These are phyloP conservation scores for Amblyornis subalaris DNA, from an alignment of 2,113 vertebrate species.

Conservation along the genomic window DNA sequence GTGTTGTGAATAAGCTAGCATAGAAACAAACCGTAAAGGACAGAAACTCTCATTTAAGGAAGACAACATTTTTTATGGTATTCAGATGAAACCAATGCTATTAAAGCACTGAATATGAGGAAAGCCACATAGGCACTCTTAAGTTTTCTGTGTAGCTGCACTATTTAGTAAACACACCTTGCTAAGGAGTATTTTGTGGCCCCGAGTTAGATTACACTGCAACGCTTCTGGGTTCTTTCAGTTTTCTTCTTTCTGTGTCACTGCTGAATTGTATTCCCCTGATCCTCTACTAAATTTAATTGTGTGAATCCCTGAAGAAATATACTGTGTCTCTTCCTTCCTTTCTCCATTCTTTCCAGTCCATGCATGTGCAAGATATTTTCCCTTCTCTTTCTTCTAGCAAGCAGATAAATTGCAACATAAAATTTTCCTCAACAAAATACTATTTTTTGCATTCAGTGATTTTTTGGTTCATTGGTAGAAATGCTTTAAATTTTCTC, in stretches of 20 bases:
- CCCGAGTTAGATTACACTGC: background rate
- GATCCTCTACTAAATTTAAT: background rate
- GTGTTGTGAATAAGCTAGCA: background rate
- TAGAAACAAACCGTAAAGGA: background rate
- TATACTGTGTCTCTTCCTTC: background rate
- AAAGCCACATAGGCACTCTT: background rate
- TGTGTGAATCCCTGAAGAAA: background rate
- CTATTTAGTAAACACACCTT: background rate
- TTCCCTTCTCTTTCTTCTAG: background rate
- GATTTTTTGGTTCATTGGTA: background rate
- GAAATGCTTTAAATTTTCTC: background rate
- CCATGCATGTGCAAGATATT: fast-evolving
- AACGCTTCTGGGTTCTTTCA: fast-evolving
- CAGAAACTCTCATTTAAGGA: background rate
- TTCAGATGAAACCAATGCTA: background rate
- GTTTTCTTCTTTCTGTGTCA: background rate
- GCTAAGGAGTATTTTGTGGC: background rate
- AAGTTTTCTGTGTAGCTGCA: background rate
- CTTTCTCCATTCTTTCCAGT: background rate
- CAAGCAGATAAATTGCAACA: background rate
- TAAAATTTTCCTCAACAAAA: background rate
- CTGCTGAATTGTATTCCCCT: background rate
- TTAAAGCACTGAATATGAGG: background rate
- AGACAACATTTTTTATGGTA: fast-evolving
- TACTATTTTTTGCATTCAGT: background rate